A percentile compares a stretch with the other conserved stretches of the same genome.
phyloP scores from a whole-genome alignment of 2,797 vertebrate genomes.

The Gymnocypris eckloni region DNA sequence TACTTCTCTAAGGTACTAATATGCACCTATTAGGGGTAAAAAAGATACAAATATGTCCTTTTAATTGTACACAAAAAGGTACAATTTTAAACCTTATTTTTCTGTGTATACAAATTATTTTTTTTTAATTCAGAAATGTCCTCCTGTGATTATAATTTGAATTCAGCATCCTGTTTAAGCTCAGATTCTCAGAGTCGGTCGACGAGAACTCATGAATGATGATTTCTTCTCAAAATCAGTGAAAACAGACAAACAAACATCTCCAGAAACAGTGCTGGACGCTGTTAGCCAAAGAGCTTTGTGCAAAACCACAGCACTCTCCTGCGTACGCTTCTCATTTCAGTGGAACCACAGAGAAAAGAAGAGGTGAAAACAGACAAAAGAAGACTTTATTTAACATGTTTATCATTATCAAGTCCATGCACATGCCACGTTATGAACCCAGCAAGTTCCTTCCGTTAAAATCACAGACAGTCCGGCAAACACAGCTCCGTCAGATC shows the following conservation, averaged over 20 bases:
- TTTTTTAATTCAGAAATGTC: neutral
- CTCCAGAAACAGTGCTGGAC: conserved; percentile 59
- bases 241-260: conserved; percentile 47
- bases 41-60: no score
- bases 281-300: conserved; percentile 20
- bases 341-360: conserved; percentile 21
- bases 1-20: no score
- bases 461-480: conserved; percentile 67
- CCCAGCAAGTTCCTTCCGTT: conserved; percentile 78
- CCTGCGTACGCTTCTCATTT: conserved; percentile 22
- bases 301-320: conserved; percentile 31
- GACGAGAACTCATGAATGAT: conserved; percentile 14
- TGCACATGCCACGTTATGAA: conserved; percentile 80
- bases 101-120: neutral
- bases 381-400: conserved; percentile 62
- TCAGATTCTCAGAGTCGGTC: neutral
- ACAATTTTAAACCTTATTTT: no score
- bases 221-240: conserved; percentile 31
- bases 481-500: conserved; percentile 19
- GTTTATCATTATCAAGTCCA: conserved; percentile 77
- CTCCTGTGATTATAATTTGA: neutral
- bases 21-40: no score
- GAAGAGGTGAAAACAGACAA: conserved; percentile 49
- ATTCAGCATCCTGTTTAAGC: neutral
- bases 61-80: no score